phyloP scores from a whole-genome alignment of 2,888 invertebrate genomes.

The Calliopum simillimum region DNA sequence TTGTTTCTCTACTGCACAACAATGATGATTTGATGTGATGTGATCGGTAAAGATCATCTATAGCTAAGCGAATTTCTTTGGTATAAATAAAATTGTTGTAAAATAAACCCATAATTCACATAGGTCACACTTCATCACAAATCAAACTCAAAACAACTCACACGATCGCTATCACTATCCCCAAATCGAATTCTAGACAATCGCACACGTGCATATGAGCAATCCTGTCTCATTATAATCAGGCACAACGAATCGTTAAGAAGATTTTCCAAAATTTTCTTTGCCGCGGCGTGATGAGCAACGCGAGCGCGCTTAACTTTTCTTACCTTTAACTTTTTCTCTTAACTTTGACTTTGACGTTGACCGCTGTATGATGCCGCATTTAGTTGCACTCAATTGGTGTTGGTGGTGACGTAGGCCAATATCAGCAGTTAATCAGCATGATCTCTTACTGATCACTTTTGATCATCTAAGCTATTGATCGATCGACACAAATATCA shows the following conservation, averaged over 20 bases:
- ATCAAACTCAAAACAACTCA: conserved; percentile 48
- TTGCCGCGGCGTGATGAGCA: neutral
- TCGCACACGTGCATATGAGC: conserved; percentile 7
- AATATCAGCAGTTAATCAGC: conserved; percentile 35
- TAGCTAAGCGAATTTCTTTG: neutral
- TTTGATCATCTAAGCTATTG: conserved; percentile 13
- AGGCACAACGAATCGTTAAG: conserved; percentile 56
- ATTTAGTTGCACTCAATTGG: conserved; percentile 31
- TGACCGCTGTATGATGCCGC: conserved; percentile 31
- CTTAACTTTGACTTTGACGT: conserved; percentile 35
- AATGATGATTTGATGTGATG: too few species aligned
- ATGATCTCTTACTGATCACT: neutral
- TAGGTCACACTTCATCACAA: conserved; percentile 25
- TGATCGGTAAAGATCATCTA: conserved; percentile 9
- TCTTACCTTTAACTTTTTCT: conserved; percentile 26
- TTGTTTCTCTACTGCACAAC: conserved; percentile 31
- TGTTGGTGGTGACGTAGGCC: conserved; percentile 38
- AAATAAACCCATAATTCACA: neutral
- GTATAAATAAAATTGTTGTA: too few species aligned
- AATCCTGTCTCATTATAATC: conserved; percentile 50
- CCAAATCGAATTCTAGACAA: neutral
- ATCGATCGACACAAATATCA: conserved; percentile 16
- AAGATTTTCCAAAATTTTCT: neutral
- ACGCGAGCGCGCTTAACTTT: conserved; percentile 26
- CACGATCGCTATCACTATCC: conserved; percentile 45